phyloP scores from a whole-genome alignment of 2,113 vertebrate species.

The Anolis carolinensis region DNA sequence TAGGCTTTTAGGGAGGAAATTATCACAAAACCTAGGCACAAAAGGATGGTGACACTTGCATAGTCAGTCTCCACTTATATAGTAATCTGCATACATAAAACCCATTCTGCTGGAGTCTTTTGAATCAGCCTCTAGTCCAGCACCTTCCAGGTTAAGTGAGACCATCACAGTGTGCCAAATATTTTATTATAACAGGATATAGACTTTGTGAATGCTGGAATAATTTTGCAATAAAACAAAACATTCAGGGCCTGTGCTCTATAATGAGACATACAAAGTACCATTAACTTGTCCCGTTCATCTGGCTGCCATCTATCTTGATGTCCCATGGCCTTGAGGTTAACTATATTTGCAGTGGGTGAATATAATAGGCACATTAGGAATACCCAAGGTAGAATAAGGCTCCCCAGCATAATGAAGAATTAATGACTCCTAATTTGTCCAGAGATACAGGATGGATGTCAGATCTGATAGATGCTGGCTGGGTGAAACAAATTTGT shows the following conservation, averaged over 20 bases:
- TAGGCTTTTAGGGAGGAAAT: neutral
- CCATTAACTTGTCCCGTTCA: constrained; percentile 27
- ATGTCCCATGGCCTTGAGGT: constrained; percentile 35
- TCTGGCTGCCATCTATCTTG: constrained; percentile 33
- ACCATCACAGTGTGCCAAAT: constrained; percentile 8
- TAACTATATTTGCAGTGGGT: constrained; percentile 41
- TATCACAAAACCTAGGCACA: neutral
- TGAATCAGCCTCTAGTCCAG: neutral
- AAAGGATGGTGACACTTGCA: neutral
- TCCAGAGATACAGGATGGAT: constrained; percentile 13
- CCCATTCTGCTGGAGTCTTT: neutral
- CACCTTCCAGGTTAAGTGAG: neutral
- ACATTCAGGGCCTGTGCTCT: neutral
- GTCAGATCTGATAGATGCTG: neutral
- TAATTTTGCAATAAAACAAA: constrained; percentile 36
- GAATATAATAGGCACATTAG: constrained; percentile 5
- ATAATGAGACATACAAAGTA: constrained; percentile 21
- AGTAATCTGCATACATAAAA: neutral
- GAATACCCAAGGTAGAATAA: constrained; percentile 23
- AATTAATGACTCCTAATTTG: neutral
- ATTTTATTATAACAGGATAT: constrained; percentile 32
- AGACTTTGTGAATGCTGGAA: constrained; percentile 7
- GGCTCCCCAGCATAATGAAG: neutral
- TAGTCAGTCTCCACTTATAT: neutral
- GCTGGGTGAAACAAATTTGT: neutral